phyloP scores from a whole-genome alignment of 1,140 invertebrate species.

The Lordiphosa mommai region DNA sequence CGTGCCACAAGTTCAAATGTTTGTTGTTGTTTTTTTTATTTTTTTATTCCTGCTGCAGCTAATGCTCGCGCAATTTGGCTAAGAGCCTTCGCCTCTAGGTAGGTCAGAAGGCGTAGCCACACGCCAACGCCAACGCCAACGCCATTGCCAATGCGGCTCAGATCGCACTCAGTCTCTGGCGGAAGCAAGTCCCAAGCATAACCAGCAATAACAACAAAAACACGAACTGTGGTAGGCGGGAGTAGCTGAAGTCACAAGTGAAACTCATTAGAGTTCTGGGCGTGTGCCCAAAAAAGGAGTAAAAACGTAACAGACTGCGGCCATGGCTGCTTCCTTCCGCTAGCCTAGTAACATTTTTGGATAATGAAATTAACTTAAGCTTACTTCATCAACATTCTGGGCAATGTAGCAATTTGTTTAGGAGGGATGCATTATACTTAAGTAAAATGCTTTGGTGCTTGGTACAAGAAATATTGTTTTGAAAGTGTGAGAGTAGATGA shows the following conservation, averaged over 20 bases:
- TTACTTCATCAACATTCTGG: constrained; percentile 3
- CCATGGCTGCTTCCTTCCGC: constrained; percentile 13
- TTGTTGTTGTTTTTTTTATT: constrained; percentile 15
- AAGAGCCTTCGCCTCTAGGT: constrained; percentile 59
- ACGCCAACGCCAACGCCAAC: constrained; percentile 43
- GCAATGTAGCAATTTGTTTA: no score
- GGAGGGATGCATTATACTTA: no score
- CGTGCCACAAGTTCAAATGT: constrained; percentile 59
- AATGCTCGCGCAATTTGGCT: constrained; percentile 58
- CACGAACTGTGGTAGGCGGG: constrained; percentile 4
- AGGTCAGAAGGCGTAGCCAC: constrained; percentile 68
- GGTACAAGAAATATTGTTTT: no score
- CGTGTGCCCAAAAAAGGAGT: constrained; percentile 20
- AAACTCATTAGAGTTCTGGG: constrained; percentile 37
- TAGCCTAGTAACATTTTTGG: not conserved
- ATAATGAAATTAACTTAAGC: not conserved
- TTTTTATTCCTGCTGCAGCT: constrained; percentile 33
- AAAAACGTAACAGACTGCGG: constrained; percentile 27
- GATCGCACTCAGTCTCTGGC: constrained; percentile 26
- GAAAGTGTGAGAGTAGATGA: no score
- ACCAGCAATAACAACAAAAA: constrained; percentile 13
- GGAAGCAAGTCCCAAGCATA: constrained; percentile 25
- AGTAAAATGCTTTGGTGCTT: no score
- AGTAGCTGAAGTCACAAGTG: constrained; percentile 26
- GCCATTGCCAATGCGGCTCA: constrained; percentile 29